A percentile compares a stretch with the other conserved stretches of the same genome.
phyloP scores from a whole-genome alignment of 2,888 invertebrate genomes.

The Macrophya alboannulata region DNA sequence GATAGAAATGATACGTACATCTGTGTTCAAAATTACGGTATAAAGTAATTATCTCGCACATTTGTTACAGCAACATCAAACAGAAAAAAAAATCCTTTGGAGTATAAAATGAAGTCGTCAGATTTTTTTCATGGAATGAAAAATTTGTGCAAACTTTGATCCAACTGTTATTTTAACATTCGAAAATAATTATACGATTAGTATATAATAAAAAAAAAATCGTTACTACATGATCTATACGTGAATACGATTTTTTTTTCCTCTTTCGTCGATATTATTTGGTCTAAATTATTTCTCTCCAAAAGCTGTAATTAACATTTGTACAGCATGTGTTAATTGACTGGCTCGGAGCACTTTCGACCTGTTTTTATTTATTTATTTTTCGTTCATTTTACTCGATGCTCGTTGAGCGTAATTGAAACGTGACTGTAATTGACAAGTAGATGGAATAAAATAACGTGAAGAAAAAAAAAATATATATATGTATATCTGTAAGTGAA shows the following conservation, averaged over 20 bases:
- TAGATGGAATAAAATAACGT: neutral
- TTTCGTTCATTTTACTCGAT: neutral
- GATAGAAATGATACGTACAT: neutral
- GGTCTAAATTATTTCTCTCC: neutral
- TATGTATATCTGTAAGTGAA: neutral
- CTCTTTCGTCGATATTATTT: neutral
- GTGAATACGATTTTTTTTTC: neutral
- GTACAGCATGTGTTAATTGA: neutral
- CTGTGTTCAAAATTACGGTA: neutral
- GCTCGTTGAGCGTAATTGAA: neutral
- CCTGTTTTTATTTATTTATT: neutral
- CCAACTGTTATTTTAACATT: neutral
- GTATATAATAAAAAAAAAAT: neutral
- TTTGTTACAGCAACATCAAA: neutral
- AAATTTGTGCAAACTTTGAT: neutral
- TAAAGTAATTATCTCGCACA: neutral
- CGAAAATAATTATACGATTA: neutral
- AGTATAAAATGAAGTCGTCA: neutral
- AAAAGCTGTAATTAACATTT: neutral
- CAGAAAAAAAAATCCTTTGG: neutral
- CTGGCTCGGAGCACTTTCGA: neutral
- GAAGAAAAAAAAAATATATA: neutral
- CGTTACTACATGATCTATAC: neutral
- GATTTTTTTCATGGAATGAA: neutral
- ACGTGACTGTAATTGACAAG: slow-evolving; percentile 21